These are phyloP conservation scores for Ceratina calcarata DNA, from an alignment of 1,140 invertebrate genomes.

Conservation along the genomic window DNA sequence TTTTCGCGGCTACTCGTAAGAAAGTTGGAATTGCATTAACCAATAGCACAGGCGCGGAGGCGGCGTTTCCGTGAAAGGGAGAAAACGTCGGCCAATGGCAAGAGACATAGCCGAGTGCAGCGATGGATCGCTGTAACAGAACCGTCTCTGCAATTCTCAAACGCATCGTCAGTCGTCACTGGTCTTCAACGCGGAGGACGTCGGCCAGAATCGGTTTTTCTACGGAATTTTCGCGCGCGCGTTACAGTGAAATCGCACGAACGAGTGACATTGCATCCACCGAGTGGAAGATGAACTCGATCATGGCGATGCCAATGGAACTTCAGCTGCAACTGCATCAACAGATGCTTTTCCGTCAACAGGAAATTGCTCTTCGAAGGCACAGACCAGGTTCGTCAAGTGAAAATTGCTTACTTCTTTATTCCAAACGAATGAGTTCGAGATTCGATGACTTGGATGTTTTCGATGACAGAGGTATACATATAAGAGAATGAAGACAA, in stretches of 20 bases:
- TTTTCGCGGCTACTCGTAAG: background rate
- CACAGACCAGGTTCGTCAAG: slow-evolving; percentile 56
- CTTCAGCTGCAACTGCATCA: slow-evolving; percentile 64
- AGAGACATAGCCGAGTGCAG: background rate
- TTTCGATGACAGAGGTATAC: no score
- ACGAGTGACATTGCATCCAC: background rate
- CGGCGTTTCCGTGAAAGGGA: slow-evolving; percentile 6
- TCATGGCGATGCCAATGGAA: slow-evolving; percentile 43
- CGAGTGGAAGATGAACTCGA: slow-evolving; percentile 18
- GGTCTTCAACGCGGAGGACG: background rate
- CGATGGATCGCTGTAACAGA: slow-evolving; percentile 33
- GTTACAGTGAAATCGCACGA: background rate
- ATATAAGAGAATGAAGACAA: background rate
- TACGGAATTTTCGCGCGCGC: background rate
- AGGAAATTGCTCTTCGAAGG: slow-evolving; percentile 52
- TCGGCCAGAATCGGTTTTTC: background rate
- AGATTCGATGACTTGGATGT: background rate
- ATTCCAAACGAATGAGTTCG: background rate
- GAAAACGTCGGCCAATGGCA: slow-evolving; percentile 22
- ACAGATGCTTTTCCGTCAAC: slow-evolving; percentile 60
- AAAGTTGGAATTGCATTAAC: slow-evolving; percentile 22
- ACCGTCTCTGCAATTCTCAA: slow-evolving; percentile 7
- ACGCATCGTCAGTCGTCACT: slow-evolving; percentile 23
- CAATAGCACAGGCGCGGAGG: slow-evolving; percentile 51
- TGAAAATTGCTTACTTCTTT: background rate